Conservation (phyloP, 2,797 vertebrate genomes). For the Astyanax mexicanus region DNA sequence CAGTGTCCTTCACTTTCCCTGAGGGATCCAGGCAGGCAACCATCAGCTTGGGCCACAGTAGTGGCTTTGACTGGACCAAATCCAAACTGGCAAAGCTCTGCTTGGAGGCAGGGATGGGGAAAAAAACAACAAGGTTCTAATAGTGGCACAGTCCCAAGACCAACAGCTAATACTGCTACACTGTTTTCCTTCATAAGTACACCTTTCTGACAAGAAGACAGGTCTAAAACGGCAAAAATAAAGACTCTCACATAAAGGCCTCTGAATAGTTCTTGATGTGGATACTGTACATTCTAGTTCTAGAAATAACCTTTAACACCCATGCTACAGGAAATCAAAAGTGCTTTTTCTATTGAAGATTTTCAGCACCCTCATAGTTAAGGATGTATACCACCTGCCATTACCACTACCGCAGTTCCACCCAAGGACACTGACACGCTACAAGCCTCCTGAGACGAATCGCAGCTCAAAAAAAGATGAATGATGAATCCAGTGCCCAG, state of each 20-base stretch:
- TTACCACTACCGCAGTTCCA: neutral
- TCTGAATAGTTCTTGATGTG: no score
- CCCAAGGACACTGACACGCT: neutral
- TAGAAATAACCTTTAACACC: no score
- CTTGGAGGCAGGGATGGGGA: neutral
- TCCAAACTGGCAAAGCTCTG: neutral
- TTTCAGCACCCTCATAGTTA: neutral
- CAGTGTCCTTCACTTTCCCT: neutral
- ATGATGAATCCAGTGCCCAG: neutral
- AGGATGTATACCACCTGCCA: neutral
- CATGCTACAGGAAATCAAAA: no score
- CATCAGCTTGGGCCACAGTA: neutral
- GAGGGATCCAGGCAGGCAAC: neutral
- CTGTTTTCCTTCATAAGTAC: neutral
- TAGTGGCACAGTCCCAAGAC: neutral
- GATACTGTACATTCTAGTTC: no score
- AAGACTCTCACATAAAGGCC: neutral
- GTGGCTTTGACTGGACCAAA: neutral
- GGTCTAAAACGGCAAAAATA: no score
- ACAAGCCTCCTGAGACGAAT: neutral
- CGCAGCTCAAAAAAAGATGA: neutral
- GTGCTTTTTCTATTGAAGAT: neutral
- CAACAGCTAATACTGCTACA: neutral
- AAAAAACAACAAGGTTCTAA: neutral
- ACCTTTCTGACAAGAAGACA: neutral